Conservation (phyloP, 64 coral and sea anemone species). For the Stichodactyla mertensii region DNA sequence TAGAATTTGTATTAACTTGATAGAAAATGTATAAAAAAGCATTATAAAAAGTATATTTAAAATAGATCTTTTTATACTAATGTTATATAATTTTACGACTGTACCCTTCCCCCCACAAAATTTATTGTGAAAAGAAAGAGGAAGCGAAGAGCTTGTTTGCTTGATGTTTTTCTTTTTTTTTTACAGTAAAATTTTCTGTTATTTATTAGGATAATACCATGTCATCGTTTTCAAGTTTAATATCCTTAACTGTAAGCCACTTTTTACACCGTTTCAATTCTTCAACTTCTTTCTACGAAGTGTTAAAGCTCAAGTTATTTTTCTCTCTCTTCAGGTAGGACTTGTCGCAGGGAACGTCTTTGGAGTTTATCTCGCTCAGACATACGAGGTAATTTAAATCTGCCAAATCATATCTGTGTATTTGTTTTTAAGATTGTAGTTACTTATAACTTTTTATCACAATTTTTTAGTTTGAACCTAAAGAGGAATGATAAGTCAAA, state of each 20-base stretch:
- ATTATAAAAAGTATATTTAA: too few relatives aligned
- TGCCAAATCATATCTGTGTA: too few relatives aligned
- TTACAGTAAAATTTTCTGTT: neutral
- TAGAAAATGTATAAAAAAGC: neutral
- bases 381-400: conserved; percentile 34
- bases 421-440: too few relatives aligned
- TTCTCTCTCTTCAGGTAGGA: conserved; percentile 23
- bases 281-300: too few relatives aligned
- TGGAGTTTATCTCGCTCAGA: conserved; percentile 58
- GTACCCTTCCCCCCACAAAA: neutral
- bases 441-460: too few relatives aligned
- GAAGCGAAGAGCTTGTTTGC: neutral
- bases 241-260: conserved; percentile 35
- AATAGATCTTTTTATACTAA: too few relatives aligned
- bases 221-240: conserved; percentile 20
- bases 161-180: neutral
- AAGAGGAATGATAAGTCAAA: too few relatives aligned
- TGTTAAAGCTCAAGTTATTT: neutral
- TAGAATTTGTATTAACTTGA: too few relatives aligned
- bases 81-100: neutral
- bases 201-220: neutral
- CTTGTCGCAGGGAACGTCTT: conserved; percentile 39
- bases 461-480: too few relatives aligned
- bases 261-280: neutral
- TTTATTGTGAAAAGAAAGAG: neutral